These are phyloP conservation scores for Ligdia adustata DNA, from an alignment of 2,888 invertebrate genomes.

Conservation along the genomic window DNA sequence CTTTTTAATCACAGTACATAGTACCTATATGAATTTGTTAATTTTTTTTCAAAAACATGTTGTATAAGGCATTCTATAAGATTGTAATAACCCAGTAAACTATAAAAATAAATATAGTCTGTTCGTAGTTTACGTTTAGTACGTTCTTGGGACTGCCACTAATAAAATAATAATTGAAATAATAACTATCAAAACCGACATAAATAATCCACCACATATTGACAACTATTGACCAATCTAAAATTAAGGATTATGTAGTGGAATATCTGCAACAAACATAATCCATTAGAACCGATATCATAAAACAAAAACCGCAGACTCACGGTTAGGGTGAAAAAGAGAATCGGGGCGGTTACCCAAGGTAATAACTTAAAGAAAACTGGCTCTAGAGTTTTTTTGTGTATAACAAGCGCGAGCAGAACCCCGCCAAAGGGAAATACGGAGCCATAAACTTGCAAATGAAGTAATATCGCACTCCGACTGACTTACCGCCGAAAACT, in stretches of 20 bases:
- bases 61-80: not conserved
- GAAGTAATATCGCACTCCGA: conserved; percentile 67
- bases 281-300: conserved; percentile 8
- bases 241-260: too few relatives aligned
- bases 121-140: too few relatives aligned
- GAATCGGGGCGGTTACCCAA: conserved; percentile 47
- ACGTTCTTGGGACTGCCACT: too few relatives aligned
- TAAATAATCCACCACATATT: too few relatives aligned
- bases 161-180: too few relatives aligned
- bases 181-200: too few relatives aligned
- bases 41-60: not conserved
- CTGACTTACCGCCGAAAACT: conserved; percentile 67
- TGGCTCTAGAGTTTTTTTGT: conserved; percentile 58
- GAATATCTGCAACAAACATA: not conserved
- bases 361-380: conserved; percentile 70
- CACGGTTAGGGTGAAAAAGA: conserved; percentile 45
- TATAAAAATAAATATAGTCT: too few relatives aligned
- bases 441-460: conserved; percentile 77
- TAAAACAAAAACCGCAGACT: conserved; percentile 15
- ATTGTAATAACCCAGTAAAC: not conserved
- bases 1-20: too few relatives aligned
- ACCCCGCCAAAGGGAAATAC: conserved; percentile 60
- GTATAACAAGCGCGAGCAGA: conserved; percentile 60
- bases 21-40: too few relatives aligned
- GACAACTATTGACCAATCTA: too few relatives aligned